These are phyloP conservation scores for Drosophila jambulina DNA, from an alignment of 1,140 invertebrate genomes.

Conservation along the genomic window DNA sequence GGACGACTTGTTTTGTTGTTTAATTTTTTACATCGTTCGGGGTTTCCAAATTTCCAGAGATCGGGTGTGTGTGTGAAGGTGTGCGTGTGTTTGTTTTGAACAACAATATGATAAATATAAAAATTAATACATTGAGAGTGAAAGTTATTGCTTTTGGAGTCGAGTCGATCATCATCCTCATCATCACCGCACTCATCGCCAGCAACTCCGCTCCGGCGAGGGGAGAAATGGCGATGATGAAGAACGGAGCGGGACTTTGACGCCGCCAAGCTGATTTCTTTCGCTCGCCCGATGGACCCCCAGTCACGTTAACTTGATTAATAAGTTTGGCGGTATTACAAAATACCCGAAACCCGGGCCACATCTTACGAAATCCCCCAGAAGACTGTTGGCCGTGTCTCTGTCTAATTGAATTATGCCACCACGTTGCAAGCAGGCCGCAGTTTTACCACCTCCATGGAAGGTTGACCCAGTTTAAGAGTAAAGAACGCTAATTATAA, in stretches of 20 bases:
- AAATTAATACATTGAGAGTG: slow-evolving; percentile 85
- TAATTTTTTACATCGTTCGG: slow-evolving; percentile 35
- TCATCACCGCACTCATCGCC: slow-evolving; percentile 45
- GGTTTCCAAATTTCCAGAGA: slow-evolving; percentile 64
- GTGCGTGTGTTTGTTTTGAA: slow-evolving; percentile 59
- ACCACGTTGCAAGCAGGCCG: slow-evolving; percentile 1
- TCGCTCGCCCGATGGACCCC: slow-evolving; percentile 44
- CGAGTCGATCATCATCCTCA: slow-evolving; percentile 62
- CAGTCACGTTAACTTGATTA: slow-evolving; percentile 78
- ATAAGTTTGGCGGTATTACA: slow-evolving; percentile 69
- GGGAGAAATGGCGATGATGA: slow-evolving; percentile 48
- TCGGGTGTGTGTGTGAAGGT: slow-evolving; percentile 22
- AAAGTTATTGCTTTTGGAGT: slow-evolving; percentile 82
- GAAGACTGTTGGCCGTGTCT: slow-evolving; percentile 5
- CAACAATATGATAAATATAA: slow-evolving; percentile 84
- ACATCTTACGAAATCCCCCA: slow-evolving; percentile 59
- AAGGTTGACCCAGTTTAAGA: neutral
- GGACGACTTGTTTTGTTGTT: slow-evolving; percentile 68
- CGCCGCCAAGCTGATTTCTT: slow-evolving; percentile 65
- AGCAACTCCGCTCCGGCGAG: slow-evolving; percentile 5
- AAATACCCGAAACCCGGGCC: slow-evolving; percentile 63
- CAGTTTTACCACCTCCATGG: neutral
- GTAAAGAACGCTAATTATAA: slow-evolving; percentile 9
- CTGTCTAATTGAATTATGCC: slow-evolving; percentile 43
- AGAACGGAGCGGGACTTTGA: slow-evolving; percentile 33